Conservation (phyloP, 2,113 vertebrate species). For the Ictalurus furcatus region DNA sequence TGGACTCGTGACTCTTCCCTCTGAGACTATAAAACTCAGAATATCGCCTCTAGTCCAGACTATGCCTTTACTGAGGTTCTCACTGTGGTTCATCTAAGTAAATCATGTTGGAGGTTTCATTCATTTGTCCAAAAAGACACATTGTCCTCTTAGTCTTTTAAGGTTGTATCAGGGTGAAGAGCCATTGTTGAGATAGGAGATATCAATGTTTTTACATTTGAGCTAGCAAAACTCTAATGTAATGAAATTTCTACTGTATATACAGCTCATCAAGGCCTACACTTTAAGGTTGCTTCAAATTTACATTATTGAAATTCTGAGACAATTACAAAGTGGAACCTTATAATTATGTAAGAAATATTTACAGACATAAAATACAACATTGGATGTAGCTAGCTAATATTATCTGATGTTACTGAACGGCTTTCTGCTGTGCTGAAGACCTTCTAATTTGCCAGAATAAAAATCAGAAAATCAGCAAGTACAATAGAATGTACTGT, state of each 20-base stretch:
- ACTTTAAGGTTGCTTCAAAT: too few relatives aligned
- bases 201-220: not conserved
- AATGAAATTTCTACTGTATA: not conserved
- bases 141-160: not conserved
- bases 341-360: not conserved
- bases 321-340: not conserved
- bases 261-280: too few relatives aligned
- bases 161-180: not conserved
- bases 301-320: not conserved
- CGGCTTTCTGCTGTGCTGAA: not conserved
- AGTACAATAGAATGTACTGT: not conserved
- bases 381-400: not conserved
- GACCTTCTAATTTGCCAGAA: too few relatives aligned
- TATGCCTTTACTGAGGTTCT: constrained; percentile 16
- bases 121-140: not conserved
- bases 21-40: constrained; percentile 24
- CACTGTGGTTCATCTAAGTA: not conserved
- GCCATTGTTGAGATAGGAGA: not conserved
- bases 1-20: constrained; percentile 31
- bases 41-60: constrained; percentile 12
- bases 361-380: not conserved
- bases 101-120: not conserved
- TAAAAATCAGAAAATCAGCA: not conserved
- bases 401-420: not conserved
- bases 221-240: not conserved